Base-by-base conservation (phyloP, 2,888 invertebrate species). In the Phortica okadai region DNA sequence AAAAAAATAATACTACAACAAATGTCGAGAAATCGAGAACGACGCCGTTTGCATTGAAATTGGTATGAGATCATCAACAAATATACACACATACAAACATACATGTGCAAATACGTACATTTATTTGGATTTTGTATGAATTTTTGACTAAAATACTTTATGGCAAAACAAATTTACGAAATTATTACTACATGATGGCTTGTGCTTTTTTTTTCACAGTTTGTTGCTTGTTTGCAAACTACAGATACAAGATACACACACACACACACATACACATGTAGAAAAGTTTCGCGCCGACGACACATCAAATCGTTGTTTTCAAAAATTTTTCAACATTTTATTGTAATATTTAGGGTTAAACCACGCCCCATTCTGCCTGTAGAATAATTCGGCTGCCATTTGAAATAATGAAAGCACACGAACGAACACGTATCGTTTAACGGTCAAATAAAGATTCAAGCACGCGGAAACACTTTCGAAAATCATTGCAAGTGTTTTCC, bases 11-110 rank as follows among this genome's bases (percentile, higher is more conserved):
- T 21, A 21, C 21, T 21, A 45, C 45, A 45, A 45, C 45, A 45
- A 45, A 45, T 50, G 50, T 14, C 14, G 50, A 50, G 50, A 33
- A 33, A 33, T 50, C 14, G 50, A 11, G 50, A 69, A 56, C 41
- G 69, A 50, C 25, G n/a, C 25, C 41, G 70, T 56, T 72, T 72
- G 70, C 54, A 72, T 72, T 72, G 33, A 72, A 66, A 8, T 56
- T 54, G 56, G 33, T 72, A 72, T 72, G 54, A 72, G 70, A 72
- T 72, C 70, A 72, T 72, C 70, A 33, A n/a, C 70, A 33, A 33
- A 72, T 72, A 54, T 72, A 72, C 33, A 33, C 41, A 69, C 45
- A 45, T 14, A 72, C 33, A 33, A n/a, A 69, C 45, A 45, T 14
- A 70, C 21, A 11, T 14, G 25, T 54, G 6, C 11, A 70, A 8